Evolutionary conservation across 2,113 vertebrate genomes (phyloP).

Genomic region (Oplegnathus fasciatus): DNA sequence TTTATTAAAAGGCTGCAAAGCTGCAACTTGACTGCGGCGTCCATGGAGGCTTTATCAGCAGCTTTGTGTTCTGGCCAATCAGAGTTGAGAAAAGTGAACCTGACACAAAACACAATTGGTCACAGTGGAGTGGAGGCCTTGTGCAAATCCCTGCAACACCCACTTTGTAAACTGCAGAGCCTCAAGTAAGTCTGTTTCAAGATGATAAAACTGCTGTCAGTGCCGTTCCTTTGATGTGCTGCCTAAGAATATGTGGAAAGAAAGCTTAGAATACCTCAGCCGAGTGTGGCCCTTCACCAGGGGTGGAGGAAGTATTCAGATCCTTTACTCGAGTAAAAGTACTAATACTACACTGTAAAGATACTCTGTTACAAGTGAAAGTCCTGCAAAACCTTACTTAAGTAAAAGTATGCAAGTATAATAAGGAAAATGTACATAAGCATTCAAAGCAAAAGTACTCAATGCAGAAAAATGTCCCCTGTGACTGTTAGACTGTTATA

Average conservation of each 20-base stretch:
- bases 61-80: slow-evolving; percentile 69
- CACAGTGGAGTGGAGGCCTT: slow-evolving; percentile 66
- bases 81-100: slow-evolving; percentile 61
- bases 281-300: no score
- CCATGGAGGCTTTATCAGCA: slow-evolving; percentile 70
- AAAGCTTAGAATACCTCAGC: not conserved
- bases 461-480: no score
- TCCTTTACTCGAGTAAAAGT: no score
- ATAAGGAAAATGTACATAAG: no score
- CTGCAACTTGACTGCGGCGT: slow-evolving; percentile 53
- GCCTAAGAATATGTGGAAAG: not conserved
- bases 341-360: no score
- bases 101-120: slow-evolving; percentile 48
- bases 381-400: no score
- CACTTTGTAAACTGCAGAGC: slow-evolving; percentile 65
- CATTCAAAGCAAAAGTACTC: no score
- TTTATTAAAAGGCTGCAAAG: slow-evolving; percentile 40
- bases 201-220: not conserved
- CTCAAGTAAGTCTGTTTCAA: slow-evolving; percentile 65
- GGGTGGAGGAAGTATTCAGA: no score
- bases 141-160: slow-evolving; percentile 65
- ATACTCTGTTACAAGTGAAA: no score
- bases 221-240: not conserved
- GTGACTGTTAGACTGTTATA: no score
- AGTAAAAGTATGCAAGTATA: no score